These are phyloP conservation scores for Decapterus maruadsi DNA, from an alignment of 2,797 vertebrate species.

Conservation along the genomic window DNA sequence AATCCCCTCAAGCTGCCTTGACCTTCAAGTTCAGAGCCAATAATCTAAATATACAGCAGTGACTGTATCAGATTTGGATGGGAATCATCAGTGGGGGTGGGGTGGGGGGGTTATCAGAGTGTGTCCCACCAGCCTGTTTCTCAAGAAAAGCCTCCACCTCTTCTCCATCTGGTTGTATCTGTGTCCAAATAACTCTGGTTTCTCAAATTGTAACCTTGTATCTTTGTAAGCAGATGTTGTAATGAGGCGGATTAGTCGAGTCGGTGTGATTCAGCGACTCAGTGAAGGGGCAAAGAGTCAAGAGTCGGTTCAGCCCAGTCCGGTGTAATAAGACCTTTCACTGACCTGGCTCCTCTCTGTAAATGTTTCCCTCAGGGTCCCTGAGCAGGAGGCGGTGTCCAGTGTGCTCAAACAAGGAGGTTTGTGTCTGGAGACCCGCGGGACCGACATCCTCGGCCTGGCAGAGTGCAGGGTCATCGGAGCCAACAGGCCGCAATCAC, in stretches of 20 bases:
- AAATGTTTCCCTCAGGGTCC: constrained; percentile 85
- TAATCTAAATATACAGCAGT: constrained; percentile 32
- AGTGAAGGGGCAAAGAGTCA: neutral
- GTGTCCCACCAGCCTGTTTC: constrained; percentile 10
- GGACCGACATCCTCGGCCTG: constrained; percentile 87
- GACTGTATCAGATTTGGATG: constrained; percentile 31
- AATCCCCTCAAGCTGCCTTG: constrained; percentile 3
- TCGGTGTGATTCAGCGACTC: constrained; percentile 28
- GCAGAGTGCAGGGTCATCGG: constrained; percentile 89
- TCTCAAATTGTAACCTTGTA: constrained; percentile 22
- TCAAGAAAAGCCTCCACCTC: neutral
- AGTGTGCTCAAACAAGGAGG: constrained; percentile 92
- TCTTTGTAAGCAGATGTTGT: constrained; percentile 33
- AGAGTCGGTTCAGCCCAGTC: constrained; percentile 27
- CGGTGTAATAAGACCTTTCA: constrained; percentile 38
- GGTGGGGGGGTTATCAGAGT: neutral
- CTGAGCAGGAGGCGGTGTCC: constrained; percentile 92
- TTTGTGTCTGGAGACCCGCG: constrained; percentile 91
- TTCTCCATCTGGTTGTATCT: neutral
- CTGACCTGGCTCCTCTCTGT: constrained; percentile 25
- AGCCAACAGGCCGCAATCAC: constrained; percentile 86
- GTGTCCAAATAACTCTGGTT: constrained; percentile 22
- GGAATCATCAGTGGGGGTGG: constrained; percentile 26
- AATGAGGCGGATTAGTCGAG: constrained; percentile 19
- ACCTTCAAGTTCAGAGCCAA: neutral